Conservation (phyloP, 2,113 vertebrate species). For the Anoplopoma fimbria region DNA sequence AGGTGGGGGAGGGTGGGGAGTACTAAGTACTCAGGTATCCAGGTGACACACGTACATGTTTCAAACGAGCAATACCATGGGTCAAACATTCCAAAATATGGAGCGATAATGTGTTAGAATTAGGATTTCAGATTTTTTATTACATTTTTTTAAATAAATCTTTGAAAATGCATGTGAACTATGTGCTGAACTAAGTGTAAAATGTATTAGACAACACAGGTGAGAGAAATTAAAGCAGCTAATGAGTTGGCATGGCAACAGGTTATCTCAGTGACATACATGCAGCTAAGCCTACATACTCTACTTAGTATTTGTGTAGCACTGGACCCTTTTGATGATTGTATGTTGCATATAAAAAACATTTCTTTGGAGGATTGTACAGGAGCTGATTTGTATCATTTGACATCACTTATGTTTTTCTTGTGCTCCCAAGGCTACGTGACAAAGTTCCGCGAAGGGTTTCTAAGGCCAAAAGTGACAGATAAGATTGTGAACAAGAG, state of each 20-base stretch:
- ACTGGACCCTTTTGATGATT: not conserved
- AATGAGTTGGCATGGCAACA: too few species aligned
- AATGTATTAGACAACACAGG: too few species aligned
- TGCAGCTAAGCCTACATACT: not conserved
- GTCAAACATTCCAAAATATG: not conserved
- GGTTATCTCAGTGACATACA: too few species aligned
- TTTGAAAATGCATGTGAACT: too few species aligned
- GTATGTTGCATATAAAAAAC: not conserved
- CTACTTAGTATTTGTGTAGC: too few species aligned
- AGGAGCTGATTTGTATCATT: not conserved
- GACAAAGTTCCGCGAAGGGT: not conserved
- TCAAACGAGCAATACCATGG: not conserved
- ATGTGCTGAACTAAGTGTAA: too few species aligned
- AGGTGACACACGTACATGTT: constrained; percentile 19
- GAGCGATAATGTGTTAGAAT: not conserved
- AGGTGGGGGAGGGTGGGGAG: too few species aligned
- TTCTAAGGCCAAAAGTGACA: not conserved
- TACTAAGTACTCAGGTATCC: constrained; percentile 42
- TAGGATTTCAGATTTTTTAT: too few species aligned
- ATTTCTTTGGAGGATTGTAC: not conserved
- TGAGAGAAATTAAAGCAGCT: too few species aligned
- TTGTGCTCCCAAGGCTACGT: not conserved
- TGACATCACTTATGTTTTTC: not conserved
- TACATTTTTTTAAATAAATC: too few species aligned
- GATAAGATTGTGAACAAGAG: constrained; percentile 30